A percentile compares a stretch with the other conserved stretches of the same genome.
These are phyloP conservation scores for Esperia sulphurella DNA, from an alignment of 2,888 invertebrate species.

Conservation along the genomic window DNA sequence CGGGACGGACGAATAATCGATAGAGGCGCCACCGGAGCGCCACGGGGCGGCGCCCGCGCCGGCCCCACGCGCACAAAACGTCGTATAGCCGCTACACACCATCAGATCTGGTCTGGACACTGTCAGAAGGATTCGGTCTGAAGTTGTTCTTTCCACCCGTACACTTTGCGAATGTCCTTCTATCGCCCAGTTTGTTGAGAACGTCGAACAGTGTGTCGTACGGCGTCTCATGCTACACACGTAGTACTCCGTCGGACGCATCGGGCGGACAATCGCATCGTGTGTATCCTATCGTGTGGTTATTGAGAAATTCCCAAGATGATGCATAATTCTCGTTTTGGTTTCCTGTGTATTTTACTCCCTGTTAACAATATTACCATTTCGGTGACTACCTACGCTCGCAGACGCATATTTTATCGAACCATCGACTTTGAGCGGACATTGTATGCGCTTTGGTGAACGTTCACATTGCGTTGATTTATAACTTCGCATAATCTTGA, in stretches of 20 bases:
- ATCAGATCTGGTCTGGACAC: too few species aligned
- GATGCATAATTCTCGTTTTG: slow-evolving; percentile 72
- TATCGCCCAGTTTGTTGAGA: too few species aligned
- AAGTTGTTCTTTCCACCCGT: too few species aligned
- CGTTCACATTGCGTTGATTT: slow-evolving; percentile 42
- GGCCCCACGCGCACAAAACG: slow-evolving; percentile 68
- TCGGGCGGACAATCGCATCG: too few species aligned
- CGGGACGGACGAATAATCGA: slow-evolving; percentile 45
- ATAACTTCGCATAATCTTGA: slow-evolving; percentile 34
- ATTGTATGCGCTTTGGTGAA: slow-evolving; percentile 31
- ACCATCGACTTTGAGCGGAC: slow-evolving; percentile 30
- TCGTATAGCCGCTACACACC: slow-evolving; percentile 16
- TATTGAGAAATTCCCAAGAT: slow-evolving; percentile 77
- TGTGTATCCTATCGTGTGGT: slow-evolving; percentile 16
- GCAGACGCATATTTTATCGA: slow-evolving; percentile 69
- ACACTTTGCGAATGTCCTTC: too few species aligned
- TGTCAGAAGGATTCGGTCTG: too few species aligned
- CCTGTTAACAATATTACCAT: slow-evolving; percentile 77
- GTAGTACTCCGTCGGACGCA: too few species aligned
- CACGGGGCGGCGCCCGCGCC: slow-evolving; percentile 67
- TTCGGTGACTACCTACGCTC: slow-evolving; percentile 55
- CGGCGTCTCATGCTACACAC: too few species aligned
- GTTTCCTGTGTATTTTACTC: slow-evolving; percentile 68
- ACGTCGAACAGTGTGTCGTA: too few species aligned
- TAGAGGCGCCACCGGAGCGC: slow-evolving; percentile 65